Evolutionary conservation across 2,888 invertebrate genomes (phyloP).

Genomic region (Pimpla rufipes): DNA sequence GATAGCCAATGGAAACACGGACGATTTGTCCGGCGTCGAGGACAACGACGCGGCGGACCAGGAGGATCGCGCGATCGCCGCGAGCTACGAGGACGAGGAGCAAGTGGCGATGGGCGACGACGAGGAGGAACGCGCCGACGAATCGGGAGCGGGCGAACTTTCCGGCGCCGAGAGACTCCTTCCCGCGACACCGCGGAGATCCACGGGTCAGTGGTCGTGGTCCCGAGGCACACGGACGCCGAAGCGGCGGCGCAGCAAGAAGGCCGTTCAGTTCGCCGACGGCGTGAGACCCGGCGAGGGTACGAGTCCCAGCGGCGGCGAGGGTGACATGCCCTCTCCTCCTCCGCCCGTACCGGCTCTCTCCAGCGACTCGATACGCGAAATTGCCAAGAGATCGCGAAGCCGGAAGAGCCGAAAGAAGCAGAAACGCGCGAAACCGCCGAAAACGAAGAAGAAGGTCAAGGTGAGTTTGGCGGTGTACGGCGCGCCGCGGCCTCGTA

Average conservation of each 20-base stretch:
- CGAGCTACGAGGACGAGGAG: slow-evolving; percentile 63
- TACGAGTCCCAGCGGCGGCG: slow-evolving; percentile 87
- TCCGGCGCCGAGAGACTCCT: slow-evolving; percentile 22
- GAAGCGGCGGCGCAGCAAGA: slow-evolving; percentile 73
- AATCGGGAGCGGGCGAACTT: slow-evolving; percentile 57
- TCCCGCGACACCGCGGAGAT: slow-evolving; percentile 20
- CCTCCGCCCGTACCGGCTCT: slow-evolving; percentile 85
- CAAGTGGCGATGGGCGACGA: slow-evolving; percentile 66
- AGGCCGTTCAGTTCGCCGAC: slow-evolving; percentile 88
- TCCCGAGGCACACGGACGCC: slow-evolving; percentile 50
- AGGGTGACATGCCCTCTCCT: slow-evolving; percentile 88
- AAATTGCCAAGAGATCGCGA: slow-evolving; percentile 76
- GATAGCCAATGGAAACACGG: slow-evolving; percentile 79
- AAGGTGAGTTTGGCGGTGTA: too few relatives aligned
- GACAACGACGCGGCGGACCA: slow-evolving; percentile 61
- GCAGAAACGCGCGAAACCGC: slow-evolving; percentile 86
- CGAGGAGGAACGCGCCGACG: slow-evolving; percentile 73
- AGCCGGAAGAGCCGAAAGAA: slow-evolving; percentile 86
- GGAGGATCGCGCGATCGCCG: slow-evolving; percentile 39
- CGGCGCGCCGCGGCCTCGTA: too few relatives aligned
- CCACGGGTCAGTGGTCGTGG: slow-evolving; percentile 62
- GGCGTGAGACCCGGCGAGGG: slow-evolving; percentile 88
- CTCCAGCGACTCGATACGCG: slow-evolving; percentile 74
- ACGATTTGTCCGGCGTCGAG: slow-evolving; percentile 68
- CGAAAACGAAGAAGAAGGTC: slow-evolving; percentile 86